Base-by-base conservation (phyloP, 2,113 vertebrate genomes). In the human (Homo sapiens) region DNA sequence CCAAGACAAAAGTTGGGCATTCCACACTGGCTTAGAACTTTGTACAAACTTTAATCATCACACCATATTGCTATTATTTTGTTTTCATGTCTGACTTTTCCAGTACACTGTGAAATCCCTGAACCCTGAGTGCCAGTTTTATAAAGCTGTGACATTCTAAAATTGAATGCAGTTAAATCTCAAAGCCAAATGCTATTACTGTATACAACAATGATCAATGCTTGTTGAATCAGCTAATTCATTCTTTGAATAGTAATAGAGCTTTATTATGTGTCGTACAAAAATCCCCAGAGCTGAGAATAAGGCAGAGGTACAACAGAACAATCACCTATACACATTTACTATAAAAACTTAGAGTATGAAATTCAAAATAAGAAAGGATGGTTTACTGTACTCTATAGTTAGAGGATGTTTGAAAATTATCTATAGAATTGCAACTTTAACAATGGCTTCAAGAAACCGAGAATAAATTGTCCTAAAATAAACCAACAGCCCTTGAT, bases 121-220 rank as follows among this genome's bases (percentile, higher is more conserved):
- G 23, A 94, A n/a, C 23, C 16, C 43, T 59, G 48, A 90, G 30
- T 95, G 64, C 7, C 81, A 95, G 48, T 87, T 16, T 92, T 38
- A 84, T 88, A 95, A 87, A 83, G 4, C 38, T 59, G 12, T 48
- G 8, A 90, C 92, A 95, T 83, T 52, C 70, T 88, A 85, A 96
- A 95, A 92, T 6, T 2, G 0, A 94, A 40, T 14, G 22, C 20
- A 83, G 59, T 83, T 89, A 83, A 92, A 83, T 83, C 30, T 5
- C 25, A 25, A 76, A 86, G 57, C n/a, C 4, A 27, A 87, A 81
- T 89, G 18, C 10, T 55, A 2, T 52, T 73, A 68, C 20, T 68
- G 16, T 89, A 11, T 40, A 27, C 66, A 14, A 22, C n/a, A 43
- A 30, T 52, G 22, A 76, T 57, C 79, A 79, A 66, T 35, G 50